Base-by-base conservation (phyloP, 92 coral and sea anemone genomes). In the Palythoa heliodiscus region DNA sequence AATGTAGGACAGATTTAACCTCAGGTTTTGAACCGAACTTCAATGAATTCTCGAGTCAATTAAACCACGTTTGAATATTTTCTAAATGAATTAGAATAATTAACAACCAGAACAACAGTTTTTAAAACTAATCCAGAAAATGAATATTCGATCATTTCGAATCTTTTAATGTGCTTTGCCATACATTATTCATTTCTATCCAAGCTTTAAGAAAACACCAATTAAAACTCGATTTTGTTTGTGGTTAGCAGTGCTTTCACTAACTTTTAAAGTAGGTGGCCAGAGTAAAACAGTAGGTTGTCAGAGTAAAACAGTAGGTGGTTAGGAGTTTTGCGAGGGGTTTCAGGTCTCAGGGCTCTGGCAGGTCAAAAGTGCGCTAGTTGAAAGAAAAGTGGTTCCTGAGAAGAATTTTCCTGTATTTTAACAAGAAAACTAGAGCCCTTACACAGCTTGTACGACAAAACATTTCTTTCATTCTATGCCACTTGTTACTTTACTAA, bases 191-290 rank as follows among this genome's bases (percentile, higher is more conserved):
- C 83, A 61, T 39, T 17, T 64, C 39, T 15, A 11, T n/a, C 20
- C 71, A 25, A 60, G 72, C 63, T 50, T 78, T 78, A 61, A 60
- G 15, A 78, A 63, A 78, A 78, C 83, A 78, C 38, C 83, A 66
- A 78, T 78, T 40, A 29, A 35, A 37, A 78, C 20, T 3, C 60
- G n/a, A 75, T 29, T 25, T 13, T 9, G 39, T 4, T 52, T 25
- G 3, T 7, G 1, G 6, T 10, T 10, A 38, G 2, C 2, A 11
- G 29, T 60, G 5, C 19, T 60, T 60, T 19, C 2, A 60, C 16
- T 2, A 5, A 5, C 0, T 22, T 60, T 60, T 60, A 7, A 60
- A 60, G 66, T 60, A 14, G 24, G 6, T 60, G 3, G 1, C 6
- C 19, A 5, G 19, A 60, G 20, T 16, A 60, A 16, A 5, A 60